These are phyloP conservation scores for Cynopterus brachyotis DNA, from an alignment of 2,113 vertebrate species.

Conservation along the genomic window DNA sequence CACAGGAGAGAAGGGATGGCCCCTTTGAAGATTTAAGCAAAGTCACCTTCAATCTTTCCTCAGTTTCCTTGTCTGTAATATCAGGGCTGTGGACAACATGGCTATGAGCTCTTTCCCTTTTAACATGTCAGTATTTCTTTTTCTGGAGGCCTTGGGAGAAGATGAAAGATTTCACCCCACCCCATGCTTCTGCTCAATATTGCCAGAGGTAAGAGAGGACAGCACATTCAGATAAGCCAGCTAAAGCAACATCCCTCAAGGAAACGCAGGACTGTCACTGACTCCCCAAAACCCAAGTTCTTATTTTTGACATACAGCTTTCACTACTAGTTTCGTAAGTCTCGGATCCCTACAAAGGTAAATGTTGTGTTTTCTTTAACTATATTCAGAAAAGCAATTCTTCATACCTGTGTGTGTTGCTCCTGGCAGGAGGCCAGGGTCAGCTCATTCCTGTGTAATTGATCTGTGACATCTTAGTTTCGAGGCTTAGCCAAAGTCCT, in stretches of 20 bases:
- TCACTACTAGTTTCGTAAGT: neutral
- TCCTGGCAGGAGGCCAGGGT: neutral
- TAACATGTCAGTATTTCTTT: neutral
- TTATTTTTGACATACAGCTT: neutral
- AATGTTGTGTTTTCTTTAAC: neutral
- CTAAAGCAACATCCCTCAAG: neutral
- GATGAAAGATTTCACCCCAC: neutral
- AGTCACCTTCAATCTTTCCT: neutral
- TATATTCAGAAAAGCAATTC: neutral
- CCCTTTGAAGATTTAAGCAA: neutral
- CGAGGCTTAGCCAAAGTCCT: conserved; percentile 52
- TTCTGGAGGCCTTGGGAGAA: neutral
- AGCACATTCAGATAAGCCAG: neutral
- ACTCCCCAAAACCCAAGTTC: neutral
- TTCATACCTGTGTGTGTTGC: neutral
- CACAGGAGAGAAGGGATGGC: neutral
- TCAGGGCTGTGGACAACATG: neutral
- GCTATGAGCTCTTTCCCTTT: neutral
- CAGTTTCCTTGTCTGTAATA: neutral
- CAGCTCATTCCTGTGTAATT: conserved; percentile 30
- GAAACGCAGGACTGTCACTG: neutral
- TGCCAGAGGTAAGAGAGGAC: neutral
- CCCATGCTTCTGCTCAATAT: neutral
- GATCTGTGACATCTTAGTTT: conserved; percentile 24
- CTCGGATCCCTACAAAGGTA: neutral